phyloP scores from a whole-genome alignment of 2,888 invertebrate species.

The Corbicula japonica region DNA sequence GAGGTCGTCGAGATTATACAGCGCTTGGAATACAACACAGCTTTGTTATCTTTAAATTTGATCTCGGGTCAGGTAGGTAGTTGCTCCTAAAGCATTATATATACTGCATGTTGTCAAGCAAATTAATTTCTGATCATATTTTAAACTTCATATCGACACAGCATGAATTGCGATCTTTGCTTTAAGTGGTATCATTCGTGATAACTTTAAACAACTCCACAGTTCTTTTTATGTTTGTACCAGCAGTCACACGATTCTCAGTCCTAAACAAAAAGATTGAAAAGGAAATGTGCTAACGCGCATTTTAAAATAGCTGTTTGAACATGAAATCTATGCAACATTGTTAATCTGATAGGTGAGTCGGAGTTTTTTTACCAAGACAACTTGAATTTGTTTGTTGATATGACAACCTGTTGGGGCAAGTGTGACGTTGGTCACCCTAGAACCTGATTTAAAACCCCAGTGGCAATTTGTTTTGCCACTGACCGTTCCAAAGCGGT shows the following conservation, averaged over 20 bases:
- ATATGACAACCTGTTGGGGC: too few relatives aligned
- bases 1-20: constrained; percentile 37
- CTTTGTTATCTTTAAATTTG: constrained; percentile 41
- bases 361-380: too few relatives aligned
- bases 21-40: constrained; percentile 30
- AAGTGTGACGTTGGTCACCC: too few relatives aligned
- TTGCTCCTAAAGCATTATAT: not conserved
- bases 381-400: too few relatives aligned
- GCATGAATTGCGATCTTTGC: not conserved
- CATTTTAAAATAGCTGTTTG: too few relatives aligned
- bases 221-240: not conserved
- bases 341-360: too few relatives aligned
- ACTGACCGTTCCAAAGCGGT: too few relatives aligned
- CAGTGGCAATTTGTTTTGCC: too few relatives aligned
- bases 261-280: too few relatives aligned
- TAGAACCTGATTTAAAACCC: too few relatives aligned
- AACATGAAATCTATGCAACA: too few relatives aligned
- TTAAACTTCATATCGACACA: not conserved
- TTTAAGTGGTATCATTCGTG: not conserved
- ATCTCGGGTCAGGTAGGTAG: constrained; percentile 49
- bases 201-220: not conserved
- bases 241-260: not conserved
- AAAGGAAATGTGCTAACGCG: too few relatives aligned
- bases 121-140: not conserved
- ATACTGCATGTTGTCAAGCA: not conserved